A percentile compares a stretch with the other conserved stretches of the same genome.
Evolutionary conservation across 2,797 vertebrate genomes (phyloP).

Genomic region (Gastrophryne carolinensis): DNA sequence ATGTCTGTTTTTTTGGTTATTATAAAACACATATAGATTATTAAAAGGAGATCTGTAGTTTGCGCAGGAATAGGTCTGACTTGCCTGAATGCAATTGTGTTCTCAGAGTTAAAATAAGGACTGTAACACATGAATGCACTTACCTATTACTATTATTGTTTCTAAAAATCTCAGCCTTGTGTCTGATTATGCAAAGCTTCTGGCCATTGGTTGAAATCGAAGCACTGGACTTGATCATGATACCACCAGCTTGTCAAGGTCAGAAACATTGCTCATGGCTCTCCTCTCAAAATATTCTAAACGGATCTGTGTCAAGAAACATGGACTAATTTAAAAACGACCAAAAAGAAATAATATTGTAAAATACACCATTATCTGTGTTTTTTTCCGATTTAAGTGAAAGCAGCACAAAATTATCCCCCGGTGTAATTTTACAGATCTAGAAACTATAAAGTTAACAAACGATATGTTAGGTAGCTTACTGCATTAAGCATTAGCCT

Average conservation of each 20-base stretch:
- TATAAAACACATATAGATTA: too few relatives aligned
- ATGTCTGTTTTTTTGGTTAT: too few relatives aligned
- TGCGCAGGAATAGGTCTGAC: too few relatives aligned
- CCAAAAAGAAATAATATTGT: too few relatives aligned
- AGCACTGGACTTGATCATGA: slow-evolving; percentile 62
- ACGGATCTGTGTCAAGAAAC: slow-evolving; percentile 62
- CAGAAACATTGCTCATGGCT: slow-evolving; percentile 63
- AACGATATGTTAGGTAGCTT: too few relatives aligned
- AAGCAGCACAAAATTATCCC: too few relatives aligned
- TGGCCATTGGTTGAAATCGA: slow-evolving; percentile 64
- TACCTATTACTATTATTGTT: slow-evolving; percentile 66
- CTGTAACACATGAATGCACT: slow-evolving; percentile 17
- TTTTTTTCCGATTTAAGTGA: too few relatives aligned
- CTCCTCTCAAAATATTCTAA: slow-evolving; percentile 57
- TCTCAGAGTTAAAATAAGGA: background rate
- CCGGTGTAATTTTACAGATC: too few relatives aligned
- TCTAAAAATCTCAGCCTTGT: slow-evolving; percentile 61
- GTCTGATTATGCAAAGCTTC: slow-evolving; percentile 57
- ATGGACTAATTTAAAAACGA: slow-evolving; percentile 57
- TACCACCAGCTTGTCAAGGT: slow-evolving; percentile 63
- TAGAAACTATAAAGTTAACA: too few relatives aligned
- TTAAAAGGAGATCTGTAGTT: too few relatives aligned
- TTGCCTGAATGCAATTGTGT: background rate
- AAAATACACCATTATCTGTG: too few relatives aligned
- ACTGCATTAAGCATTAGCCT: too few relatives aligned